Percentiles rank a stretch among this genome's conserved stretches.
These are phyloP conservation scores for Odobenus rosmarus DNA, from an alignment of 2,113 vertebrate genomes.

Conservation along the genomic window DNA sequence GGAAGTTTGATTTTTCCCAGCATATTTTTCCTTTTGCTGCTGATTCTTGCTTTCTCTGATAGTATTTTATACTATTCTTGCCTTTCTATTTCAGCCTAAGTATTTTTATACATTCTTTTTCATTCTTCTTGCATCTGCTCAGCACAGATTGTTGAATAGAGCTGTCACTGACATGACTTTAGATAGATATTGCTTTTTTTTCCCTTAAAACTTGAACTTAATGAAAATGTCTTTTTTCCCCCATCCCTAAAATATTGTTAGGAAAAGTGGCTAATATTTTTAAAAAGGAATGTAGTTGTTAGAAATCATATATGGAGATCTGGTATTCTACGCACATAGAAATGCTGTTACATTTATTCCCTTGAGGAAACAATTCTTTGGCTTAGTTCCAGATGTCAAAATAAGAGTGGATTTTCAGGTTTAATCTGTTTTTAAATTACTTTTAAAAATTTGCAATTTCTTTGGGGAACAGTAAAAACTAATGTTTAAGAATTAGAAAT, in stretches of 20 bases:
- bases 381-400: background rate
- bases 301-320: background rate
- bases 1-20: background rate
- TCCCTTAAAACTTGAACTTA: background rate
- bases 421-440: conserved; percentile 32
- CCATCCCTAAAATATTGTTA: background rate
- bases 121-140: background rate
- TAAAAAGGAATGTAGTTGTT: background rate
- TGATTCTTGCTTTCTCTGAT: background rate
- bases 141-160: background rate
- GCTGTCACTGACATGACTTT: background rate
- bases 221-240: background rate
- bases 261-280: background rate
- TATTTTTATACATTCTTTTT: background rate
- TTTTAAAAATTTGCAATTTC: background rate
- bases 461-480: conserved; percentile 40
- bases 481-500: background rate
- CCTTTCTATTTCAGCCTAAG: background rate
- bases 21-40: background rate
- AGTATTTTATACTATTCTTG: background rate
- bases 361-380: conserved; percentile 30
- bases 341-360: background rate
- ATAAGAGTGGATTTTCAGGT: conserved; percentile 7
- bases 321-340: background rate
- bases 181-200: background rate